phyloP scores from a whole-genome alignment of 1,140 invertebrate species.

The Macrosteles quadrilineatus region DNA sequence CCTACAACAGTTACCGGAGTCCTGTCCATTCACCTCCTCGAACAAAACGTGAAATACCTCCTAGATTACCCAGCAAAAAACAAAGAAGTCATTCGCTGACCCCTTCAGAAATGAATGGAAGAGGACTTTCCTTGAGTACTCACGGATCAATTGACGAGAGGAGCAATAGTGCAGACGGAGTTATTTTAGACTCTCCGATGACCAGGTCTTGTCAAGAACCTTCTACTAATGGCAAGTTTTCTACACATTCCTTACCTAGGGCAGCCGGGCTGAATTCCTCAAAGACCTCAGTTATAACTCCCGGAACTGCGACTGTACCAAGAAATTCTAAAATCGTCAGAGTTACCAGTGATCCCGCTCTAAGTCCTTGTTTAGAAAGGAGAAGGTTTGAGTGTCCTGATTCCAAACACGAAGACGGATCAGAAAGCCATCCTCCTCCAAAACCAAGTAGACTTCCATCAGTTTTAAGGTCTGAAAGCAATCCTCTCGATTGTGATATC shows the following conservation, averaged over 20 bases:
- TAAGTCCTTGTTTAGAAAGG: conserved; percentile 54
- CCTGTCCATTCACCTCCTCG: conserved; percentile 56
- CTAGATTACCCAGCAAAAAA: conserved; percentile 66
- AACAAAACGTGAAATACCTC: conserved; percentile 58
- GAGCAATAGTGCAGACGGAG: conserved; percentile 62
- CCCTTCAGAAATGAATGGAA: conserved; percentile 56
- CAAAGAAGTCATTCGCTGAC: conserved; percentile 68
- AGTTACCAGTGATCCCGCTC: conserved; percentile 59
- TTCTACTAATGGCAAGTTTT: conserved; percentile 51
- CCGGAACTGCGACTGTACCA: conserved; percentile 46
- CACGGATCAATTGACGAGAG: conserved; percentile 51
- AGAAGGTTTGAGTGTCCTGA: conserved; percentile 38
- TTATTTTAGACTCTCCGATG: conserved; percentile 52
- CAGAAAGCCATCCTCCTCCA: conserved; percentile 42
- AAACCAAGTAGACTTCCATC: conserved; percentile 59
- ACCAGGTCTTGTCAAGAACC: conserved; percentile 23
- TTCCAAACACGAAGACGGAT: conserved; percentile 16
- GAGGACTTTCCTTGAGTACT: conserved; percentile 47
- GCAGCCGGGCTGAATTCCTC: conserved; percentile 47
- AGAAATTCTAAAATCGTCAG: conserved; percentile 46
- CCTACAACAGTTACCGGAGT: conserved; percentile 41
- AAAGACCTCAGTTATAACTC: conserved; percentile 40
- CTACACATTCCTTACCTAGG: conserved; percentile 59
- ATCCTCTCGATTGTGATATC: conserved; percentile 33
- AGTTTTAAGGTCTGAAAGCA: conserved; percentile 32